Conservation (phyloP, 64 coral and sea anemone species). For the Montipora efflorescens region DNA sequence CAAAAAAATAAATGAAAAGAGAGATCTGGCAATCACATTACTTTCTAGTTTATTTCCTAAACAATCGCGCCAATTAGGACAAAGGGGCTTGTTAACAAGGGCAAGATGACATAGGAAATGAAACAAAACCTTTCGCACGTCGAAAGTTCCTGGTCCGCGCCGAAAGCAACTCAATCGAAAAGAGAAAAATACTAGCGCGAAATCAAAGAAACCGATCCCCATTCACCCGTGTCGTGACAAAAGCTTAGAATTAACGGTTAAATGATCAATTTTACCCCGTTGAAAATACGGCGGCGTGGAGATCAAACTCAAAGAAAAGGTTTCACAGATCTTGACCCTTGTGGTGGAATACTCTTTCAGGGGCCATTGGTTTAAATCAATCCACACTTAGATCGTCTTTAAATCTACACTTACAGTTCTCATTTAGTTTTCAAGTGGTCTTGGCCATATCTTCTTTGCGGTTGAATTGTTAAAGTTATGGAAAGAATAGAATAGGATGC, state of each 20-base stretch:
- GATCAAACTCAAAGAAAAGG: slow-evolving; percentile 7
- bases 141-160: not conserved
- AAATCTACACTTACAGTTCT: slow-evolving; percentile 22
- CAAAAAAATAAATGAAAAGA: not conserved
- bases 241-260: slow-evolving; percentile 36
- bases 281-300: slow-evolving; percentile 6
- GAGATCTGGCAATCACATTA: slow-evolving; percentile 33
- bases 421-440: slow-evolving; percentile 34
- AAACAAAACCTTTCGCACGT: slow-evolving; percentile 12
- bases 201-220: slow-evolving; percentile 47
- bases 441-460: slow-evolving; percentile 57
- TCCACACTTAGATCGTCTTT: slow-evolving; percentile 42
- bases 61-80: not conserved
- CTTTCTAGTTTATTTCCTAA: not conserved
- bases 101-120: not conserved
- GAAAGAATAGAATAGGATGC: slow-evolving; percentile 84
- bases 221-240: slow-evolving; percentile 18
- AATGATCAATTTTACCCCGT: slow-evolving; percentile 35
- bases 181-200: not conserved
- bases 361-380: slow-evolving; percentile 12
- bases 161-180: slow-evolving; percentile 6
- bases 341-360: not conserved
- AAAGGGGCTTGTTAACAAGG: slow-evolving; percentile 42
- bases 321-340: not conserved
- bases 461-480: slow-evolving; percentile 73